Evolutionary conservation across 2,888 invertebrate genomes (phyloP).

Genomic region (Leptinotarsa tumamoca): DNA sequence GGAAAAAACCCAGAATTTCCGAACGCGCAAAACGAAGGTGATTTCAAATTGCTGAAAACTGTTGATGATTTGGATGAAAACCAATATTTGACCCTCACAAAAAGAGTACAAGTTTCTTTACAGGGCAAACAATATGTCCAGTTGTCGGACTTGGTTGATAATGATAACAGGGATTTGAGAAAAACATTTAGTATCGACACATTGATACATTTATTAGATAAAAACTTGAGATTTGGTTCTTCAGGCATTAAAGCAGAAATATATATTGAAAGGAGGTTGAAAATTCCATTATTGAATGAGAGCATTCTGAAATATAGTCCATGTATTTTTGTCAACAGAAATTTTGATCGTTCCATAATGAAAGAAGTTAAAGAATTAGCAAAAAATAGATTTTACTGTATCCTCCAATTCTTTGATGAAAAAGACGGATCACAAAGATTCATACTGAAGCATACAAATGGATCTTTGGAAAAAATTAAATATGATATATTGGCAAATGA

Average conservation of each 20-base stretch:
- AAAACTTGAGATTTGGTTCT: background rate
- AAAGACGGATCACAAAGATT: slow-evolving; percentile 3
- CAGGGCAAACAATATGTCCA: background rate
- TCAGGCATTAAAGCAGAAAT: background rate
- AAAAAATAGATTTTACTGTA: background rate
- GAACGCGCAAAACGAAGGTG: background rate
- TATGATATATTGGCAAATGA: background rate
- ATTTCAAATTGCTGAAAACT: background rate
- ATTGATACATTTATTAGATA: background rate
- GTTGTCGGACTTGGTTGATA: background rate
- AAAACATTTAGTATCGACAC: background rate
- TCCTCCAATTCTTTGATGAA: background rate
- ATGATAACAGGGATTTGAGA: background rate
- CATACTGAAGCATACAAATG: background rate
- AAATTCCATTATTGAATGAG: background rate
- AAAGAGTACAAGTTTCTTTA: slow-evolving; percentile 2
- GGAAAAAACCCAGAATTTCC: background rate
- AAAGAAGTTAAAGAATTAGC: background rate
- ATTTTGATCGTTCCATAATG: background rate
- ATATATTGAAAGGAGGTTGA: slow-evolving; percentile 2
- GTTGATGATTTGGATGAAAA: background rate
- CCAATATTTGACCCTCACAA: background rate
- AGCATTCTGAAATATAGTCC: background rate
- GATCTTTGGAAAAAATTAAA: background rate
- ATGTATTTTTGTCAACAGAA: background rate